phyloP scores from a whole-genome alignment of 2,888 invertebrate genomes.

The Fissipunctia ypsillon region DNA sequence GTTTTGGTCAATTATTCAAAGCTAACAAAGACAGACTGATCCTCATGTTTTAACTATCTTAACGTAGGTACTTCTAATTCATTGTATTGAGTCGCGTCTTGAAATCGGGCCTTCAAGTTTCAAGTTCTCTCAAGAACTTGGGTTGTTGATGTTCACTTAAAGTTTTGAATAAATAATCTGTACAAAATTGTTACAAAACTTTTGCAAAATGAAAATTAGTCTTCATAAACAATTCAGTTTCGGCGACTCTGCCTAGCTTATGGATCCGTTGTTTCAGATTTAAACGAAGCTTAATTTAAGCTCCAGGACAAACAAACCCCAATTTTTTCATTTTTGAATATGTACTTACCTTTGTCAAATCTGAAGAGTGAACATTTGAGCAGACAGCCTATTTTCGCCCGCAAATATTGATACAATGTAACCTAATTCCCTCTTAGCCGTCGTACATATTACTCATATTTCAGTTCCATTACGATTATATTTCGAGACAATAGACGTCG shows the following conservation, averaged over 20 bases:
- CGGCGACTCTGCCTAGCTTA: not conserved
- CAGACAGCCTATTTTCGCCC: slow-evolving; percentile 16
- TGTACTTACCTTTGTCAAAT: slow-evolving; percentile 17
- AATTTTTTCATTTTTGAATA: slow-evolving; percentile 11
- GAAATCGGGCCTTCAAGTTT: slow-evolving; percentile 20
- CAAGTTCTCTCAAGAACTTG: slow-evolving; percentile 19
- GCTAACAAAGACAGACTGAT: not conserved
- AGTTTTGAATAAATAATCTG: slow-evolving; percentile 51
- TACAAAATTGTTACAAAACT: slow-evolving; percentile 20
- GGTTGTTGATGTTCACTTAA: slow-evolving; percentile 34
- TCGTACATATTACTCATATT: slow-evolving; percentile 58
- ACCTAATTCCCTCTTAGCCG: slow-evolving; percentile 30
- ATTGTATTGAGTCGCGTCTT: slow-evolving; percentile 22
- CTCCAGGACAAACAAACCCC: not conserved
- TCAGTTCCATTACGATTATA: slow-evolving; percentile 69
- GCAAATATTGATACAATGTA: slow-evolving; percentile 29
- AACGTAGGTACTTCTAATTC: not conserved
- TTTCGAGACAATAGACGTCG: slow-evolving; percentile 67
- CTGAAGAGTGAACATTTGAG: slow-evolving; percentile 12
- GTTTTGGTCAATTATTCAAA: slow-evolving; percentile 3
- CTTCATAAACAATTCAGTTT: slow-evolving; percentile 27
- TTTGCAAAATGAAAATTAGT: slow-evolving; percentile 12
- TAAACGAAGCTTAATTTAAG: slow-evolving; percentile 10
- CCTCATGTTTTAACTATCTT: slow-evolving; percentile 30
- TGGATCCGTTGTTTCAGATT: not conserved